Percentiles rank a stretch among this genome's conserved stretches.
These are phyloP conservation scores for Tapirus indicus DNA, from an alignment of 2,797 vertebrate species.

Conservation along the genomic window DNA sequence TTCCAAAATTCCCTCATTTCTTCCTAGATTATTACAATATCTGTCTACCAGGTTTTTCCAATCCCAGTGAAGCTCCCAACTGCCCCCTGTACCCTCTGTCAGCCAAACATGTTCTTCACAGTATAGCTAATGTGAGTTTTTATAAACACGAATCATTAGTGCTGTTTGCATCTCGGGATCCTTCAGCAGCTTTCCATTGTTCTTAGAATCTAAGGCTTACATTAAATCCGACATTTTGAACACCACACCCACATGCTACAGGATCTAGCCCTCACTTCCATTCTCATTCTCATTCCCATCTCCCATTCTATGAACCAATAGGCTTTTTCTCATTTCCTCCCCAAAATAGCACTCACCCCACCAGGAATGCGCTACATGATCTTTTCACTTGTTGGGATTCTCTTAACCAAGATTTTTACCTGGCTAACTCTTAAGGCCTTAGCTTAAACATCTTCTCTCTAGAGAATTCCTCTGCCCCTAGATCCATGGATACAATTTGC, in stretches of 20 bases:
- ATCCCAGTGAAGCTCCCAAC: not conserved
- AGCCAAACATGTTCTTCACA: not conserved
- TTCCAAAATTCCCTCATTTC: not conserved
- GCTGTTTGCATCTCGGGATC: not conserved
- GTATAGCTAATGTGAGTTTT: not conserved
- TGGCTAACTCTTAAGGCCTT: not conserved
- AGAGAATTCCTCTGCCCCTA: not conserved
- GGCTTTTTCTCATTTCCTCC: not conserved
- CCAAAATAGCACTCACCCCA: not conserved
- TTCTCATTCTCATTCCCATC: not conserved
- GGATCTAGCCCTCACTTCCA: not conserved
- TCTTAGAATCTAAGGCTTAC: not conserved
- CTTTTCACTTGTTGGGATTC: not conserved
- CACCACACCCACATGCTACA: not conserved
- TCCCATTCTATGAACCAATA: not conserved
- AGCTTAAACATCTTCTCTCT: not conserved
- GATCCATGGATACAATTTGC: not conserved
- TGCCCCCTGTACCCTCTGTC: not conserved
- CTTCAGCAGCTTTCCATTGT: not conserved
- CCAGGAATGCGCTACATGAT: too few species aligned
- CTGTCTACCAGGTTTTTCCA: not conserved
- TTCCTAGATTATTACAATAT: not conserved
- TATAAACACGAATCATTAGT: not conserved
- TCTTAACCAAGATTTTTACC: not conserved
- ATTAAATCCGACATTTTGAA: not conserved